These are phyloP conservation scores for Ceriagrion tenellum DNA, from an alignment of 2,888 invertebrate genomes.

Conservation along the genomic window DNA sequence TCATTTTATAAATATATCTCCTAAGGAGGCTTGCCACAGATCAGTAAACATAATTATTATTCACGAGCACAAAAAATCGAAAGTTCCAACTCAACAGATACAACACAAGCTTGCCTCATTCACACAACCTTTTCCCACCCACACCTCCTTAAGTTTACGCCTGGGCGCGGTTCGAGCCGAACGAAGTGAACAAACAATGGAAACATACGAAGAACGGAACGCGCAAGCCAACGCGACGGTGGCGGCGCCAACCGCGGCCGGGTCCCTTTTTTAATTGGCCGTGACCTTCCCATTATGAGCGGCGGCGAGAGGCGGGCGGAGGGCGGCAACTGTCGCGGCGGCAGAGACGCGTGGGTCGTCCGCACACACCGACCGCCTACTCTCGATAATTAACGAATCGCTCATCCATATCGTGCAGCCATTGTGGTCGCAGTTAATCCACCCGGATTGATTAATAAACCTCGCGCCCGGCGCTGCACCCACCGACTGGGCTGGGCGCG, in stretches of 20 bases:
- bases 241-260: neutral
- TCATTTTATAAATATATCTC: too few relatives aligned
- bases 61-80: too few relatives aligned
- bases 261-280: neutral
- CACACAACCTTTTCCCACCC: too few relatives aligned
- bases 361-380: neutral
- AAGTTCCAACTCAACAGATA: too few relatives aligned
- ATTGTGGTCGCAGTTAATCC: neutral
- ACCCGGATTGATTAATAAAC: neutral
- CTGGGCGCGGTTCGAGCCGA: neutral
- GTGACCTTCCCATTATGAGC: neutral
- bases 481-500: too few relatives aligned
- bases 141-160: too few relatives aligned
- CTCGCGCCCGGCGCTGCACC: neutral
- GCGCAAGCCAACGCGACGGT: neutral
- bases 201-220: neutral
- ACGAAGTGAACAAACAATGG: neutral
- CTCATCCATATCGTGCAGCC: neutral
- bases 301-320: neutral
- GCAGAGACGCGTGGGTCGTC: neutral
- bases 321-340: neutral
- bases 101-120: too few relatives aligned
- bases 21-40: too few relatives aligned
- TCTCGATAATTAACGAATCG: neutral
- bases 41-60: too few relatives aligned